A percentile compares a stretch with the other conserved stretches of the same genome.
phyloP scores from a whole-genome alignment of 2,113 vertebrate genomes.

The Pseudopodoces humilis region DNA sequence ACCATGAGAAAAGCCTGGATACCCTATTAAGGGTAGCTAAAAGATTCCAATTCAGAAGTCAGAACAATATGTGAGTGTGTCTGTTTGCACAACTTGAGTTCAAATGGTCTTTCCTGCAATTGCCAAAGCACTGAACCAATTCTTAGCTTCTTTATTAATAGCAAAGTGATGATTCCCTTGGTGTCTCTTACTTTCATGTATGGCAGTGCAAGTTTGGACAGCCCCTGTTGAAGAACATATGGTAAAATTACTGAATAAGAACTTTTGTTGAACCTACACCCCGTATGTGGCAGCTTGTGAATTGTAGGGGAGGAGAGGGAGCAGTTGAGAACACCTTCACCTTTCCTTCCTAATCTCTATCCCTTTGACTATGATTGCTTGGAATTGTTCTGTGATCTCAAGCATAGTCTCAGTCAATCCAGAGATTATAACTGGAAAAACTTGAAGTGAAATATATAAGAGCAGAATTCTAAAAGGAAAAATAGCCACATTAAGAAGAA shows the following conservation, averaged over 20 bases:
- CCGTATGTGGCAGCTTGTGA: background rate
- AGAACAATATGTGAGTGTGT: background rate
- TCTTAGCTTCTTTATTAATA: background rate
- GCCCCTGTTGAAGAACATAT: background rate
- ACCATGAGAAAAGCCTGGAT: background rate
- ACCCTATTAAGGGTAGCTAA: background rate
- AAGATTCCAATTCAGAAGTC: background rate
- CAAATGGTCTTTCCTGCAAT: background rate
- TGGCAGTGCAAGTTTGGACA: background rate
- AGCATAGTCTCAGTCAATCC: background rate
- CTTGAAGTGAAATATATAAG: background rate
- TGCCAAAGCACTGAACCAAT: background rate
- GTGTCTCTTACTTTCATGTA: background rate
- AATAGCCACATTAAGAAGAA: background rate
- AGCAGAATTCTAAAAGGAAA: background rate
- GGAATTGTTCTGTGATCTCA: background rate
- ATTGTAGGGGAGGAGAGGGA: background rate
- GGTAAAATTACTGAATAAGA: background rate
- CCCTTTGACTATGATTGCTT: background rate
- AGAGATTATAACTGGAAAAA: background rate
- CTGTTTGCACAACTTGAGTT: background rate
- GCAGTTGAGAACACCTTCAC: background rate
- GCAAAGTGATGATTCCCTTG: background rate
- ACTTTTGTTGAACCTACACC: rapidly evolving
- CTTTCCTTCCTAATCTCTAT: background rate